A percentile compares a stretch with the other conserved stretches of the same genome.
Evolutionary conservation across 2,797 vertebrate genomes (phyloP).

Genomic region (Hippopotamyrus pictus): DNA sequence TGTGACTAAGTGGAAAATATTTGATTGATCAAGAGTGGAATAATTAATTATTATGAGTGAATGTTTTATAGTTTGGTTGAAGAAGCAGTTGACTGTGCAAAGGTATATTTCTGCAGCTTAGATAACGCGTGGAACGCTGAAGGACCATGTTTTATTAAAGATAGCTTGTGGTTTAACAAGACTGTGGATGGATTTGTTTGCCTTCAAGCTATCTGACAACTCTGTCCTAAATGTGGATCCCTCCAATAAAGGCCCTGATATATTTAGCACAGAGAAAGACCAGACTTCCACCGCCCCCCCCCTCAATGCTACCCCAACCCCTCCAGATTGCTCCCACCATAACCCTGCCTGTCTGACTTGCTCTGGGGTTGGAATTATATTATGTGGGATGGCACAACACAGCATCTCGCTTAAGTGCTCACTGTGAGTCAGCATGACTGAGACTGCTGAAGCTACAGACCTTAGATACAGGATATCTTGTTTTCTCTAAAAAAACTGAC

Average conservation of each 20-base stretch:
- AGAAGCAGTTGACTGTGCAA: not conserved
- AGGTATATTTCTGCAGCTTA: not conserved
- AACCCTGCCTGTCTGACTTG: not conserved
- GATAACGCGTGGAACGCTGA: not conserved
- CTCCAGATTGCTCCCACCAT: not conserved
- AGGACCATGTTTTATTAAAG: not conserved
- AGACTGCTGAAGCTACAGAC: not conserved
- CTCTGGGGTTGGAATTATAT: not conserved
- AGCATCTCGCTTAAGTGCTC: not conserved
- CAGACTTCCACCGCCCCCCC: not conserved
- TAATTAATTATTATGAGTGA: not conserved
- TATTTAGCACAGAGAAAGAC: slow-evolving; percentile 19
- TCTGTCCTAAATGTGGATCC: not conserved
- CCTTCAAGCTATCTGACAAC: not conserved
- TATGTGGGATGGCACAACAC: not conserved
- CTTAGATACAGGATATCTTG: not conserved
- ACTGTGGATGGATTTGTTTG: not conserved
- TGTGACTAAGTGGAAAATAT: not conserved
- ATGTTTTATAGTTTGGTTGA: not conserved
- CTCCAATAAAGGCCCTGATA: slow-evolving; percentile 10
- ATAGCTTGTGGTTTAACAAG: not conserved
- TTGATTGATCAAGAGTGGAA: not conserved
- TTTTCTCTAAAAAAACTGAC: not conserved
- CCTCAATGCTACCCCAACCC: not conserved
- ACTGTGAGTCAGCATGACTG: slow-evolving; percentile 17